Base-by-base conservation (phyloP, 1,140 invertebrate genomes). In the Drosophila dunni region DNA sequence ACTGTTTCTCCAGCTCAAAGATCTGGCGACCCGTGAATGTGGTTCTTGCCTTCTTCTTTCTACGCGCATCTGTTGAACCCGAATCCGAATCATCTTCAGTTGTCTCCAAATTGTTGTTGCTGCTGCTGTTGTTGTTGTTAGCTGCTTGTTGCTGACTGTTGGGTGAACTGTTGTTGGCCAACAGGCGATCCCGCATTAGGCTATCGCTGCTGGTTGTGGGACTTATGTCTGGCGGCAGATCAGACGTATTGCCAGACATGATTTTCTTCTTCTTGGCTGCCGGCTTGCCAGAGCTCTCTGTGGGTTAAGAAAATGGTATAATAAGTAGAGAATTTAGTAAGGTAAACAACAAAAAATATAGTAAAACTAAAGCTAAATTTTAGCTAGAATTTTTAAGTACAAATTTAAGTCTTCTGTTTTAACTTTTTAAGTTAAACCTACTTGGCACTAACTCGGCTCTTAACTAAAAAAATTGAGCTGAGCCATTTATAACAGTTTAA, bases 21-120 rank as follows among this genome's bases (percentile, higher is more conserved):
- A 99, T 98, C 94, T 99, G 98, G 54, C 97, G 92, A 1, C 98
- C 98, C 0, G 98, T 98, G 93, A 99, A 99, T 0, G 98, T 98
- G 11, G 98, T 99, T 70, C 98, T 93, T 0, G 98, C 97, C 91
- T 99, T 99, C 93, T 98, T 98, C 93, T 98, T 97, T 88, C 97
- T 97, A 38, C 94, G 93, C 57, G 95, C 95, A 56, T 94, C 94
- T 15, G 94, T 94, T 42, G 94, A 94, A 15, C 94, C 93, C 29
- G 94, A 94, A 79, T 95, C 94, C 0, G 94, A 94, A 71, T 93
- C 93, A 81, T 95, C 93, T 81, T 94, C 94, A 75, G 90, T 92
- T 0, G 91, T 92, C 67, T 92, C 91, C 64, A 91, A 45, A n/a
- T 75, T 75, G 48, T 76, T 90, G 44, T 75, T 88, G 48, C 58